These are phyloP conservation scores for Drosophila robusta DNA, from an alignment of 2,888 invertebrate species.

Conservation along the genomic window DNA sequence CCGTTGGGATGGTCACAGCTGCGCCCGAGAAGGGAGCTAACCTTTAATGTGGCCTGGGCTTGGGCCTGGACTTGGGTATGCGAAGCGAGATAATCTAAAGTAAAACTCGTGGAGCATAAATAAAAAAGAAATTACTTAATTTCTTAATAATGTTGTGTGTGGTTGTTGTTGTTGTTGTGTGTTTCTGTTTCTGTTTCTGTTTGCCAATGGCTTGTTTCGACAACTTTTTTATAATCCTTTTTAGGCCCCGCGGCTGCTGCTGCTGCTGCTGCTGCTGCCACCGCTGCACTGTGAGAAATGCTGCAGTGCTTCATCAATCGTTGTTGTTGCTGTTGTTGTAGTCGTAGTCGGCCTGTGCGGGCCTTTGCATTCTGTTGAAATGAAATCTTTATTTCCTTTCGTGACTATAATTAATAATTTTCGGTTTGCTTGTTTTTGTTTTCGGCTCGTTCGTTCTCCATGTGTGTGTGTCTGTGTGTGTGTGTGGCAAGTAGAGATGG, in stretches of 20 bases:
- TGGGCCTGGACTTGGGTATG: conserved; percentile 23
- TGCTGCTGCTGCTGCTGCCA: conserved; percentile 44
- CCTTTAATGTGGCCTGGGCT: conserved; percentile 59
- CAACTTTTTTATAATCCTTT: conserved; percentile 80
- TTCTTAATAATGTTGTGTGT: conserved; percentile 75
- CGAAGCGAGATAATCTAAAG: conserved; percentile 74
- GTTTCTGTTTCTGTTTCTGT: conserved; percentile 30
- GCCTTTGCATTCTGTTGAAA: conserved; percentile 80
- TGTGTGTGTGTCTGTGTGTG: conserved; percentile 20
- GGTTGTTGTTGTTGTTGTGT: conserved; percentile 40
- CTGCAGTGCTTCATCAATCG: conserved; percentile 61
- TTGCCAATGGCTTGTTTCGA: conserved; percentile 77
- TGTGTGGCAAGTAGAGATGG: conserved; percentile 49
- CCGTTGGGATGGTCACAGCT: conserved; percentile 61
- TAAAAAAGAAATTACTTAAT: conserved; percentile 81
- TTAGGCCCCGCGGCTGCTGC: conserved; percentile 64
- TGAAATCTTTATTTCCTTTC: conserved; percentile 83
- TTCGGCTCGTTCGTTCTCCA: conserved; percentile 23
- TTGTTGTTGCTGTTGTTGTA: conserved; percentile 24
- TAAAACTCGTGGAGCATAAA: conserved; percentile 80
- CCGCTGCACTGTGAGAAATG: conserved; percentile 73
- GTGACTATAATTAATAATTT: conserved; percentile 84
- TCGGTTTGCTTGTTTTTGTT: conserved; percentile 60
- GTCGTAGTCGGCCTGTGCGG: conserved; percentile 51
- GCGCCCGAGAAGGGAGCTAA: conserved; percentile 68